phyloP scores from a whole-genome alignment of 2,888 invertebrate species.

The Xylota segnis region DNA sequence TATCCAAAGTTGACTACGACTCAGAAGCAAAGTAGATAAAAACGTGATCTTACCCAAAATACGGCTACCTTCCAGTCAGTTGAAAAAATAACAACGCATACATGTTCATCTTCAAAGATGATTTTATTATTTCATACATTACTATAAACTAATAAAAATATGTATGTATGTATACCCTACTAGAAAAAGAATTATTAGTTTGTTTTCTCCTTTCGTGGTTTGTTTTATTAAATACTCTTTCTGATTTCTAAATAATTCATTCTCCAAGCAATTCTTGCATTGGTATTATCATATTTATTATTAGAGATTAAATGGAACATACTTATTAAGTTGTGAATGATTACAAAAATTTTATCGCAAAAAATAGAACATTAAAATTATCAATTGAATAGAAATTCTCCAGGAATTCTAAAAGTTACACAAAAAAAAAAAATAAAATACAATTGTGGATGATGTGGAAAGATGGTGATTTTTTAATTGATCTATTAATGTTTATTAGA shows the following conservation, averaged over 20 bases:
- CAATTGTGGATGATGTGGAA: constrained; percentile 12
- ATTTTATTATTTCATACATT: constrained; percentile 73
- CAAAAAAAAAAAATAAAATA: constrained; percentile 29
- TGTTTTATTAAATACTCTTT: constrained; percentile 55
- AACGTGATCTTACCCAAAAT: no score
- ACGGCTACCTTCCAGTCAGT: background rate
- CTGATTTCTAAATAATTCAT: constrained; percentile 58
- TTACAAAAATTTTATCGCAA: constrained; percentile 28
- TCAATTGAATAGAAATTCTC: background rate
- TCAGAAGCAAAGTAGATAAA: no score
- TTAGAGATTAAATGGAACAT: constrained; percentile 60
- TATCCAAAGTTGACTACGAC: no score
- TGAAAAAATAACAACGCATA: background rate
- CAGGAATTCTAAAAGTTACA: constrained; percentile 19
- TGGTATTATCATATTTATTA: constrained; percentile 44
- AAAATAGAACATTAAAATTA: constrained; percentile 8
- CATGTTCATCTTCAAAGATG: constrained; percentile 53
- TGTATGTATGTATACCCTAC: constrained; percentile 65
- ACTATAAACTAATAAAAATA: constrained; percentile 74
- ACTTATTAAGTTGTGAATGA: constrained; percentile 40
- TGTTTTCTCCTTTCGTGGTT: constrained; percentile 28
- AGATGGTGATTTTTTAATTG: constrained; percentile 27
- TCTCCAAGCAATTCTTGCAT: constrained; percentile 47
- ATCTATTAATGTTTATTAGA: constrained; percentile 44
- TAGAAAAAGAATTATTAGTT: constrained; percentile 69